Evolutionary conservation across 1,140 invertebrate species (phyloP).

Genomic region (Bicyclus anynana): DNA sequence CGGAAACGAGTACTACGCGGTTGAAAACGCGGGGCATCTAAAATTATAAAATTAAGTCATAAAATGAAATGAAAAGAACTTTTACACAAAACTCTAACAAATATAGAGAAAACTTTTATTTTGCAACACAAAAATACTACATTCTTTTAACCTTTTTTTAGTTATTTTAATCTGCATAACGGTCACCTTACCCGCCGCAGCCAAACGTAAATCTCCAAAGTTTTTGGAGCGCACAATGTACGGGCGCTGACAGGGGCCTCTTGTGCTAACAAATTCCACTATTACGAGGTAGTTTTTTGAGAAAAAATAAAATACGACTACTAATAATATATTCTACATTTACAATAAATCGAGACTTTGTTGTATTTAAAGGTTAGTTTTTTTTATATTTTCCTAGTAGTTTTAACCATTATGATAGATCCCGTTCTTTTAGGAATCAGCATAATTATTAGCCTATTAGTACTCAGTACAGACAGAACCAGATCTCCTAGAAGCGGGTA

Average conservation of each 20-base stretch:
- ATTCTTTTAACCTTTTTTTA: background rate
- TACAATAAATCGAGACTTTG: too few relatives aligned
- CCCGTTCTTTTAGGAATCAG: too few relatives aligned
- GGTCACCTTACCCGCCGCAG: background rate
- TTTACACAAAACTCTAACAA: background rate
- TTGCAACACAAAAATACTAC: background rate
- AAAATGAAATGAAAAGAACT: background rate
- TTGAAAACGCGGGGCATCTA: too few relatives aligned
- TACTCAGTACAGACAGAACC: too few relatives aligned
- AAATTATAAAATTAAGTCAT: too few relatives aligned
- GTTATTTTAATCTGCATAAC: slow-evolving; percentile 5
- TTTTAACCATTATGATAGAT: too few relatives aligned
- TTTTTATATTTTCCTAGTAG: too few relatives aligned
- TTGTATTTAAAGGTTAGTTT: too few relatives aligned
- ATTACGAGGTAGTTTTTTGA: background rate
- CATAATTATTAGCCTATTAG: too few relatives aligned
- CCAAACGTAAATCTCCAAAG: slow-evolving; percentile 3
- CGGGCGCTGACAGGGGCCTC: slow-evolving; percentile 3
- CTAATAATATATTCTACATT: too few relatives aligned
- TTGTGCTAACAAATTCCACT: background rate
- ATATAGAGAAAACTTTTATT: background rate
- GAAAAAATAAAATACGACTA: background rate
- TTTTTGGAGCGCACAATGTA: slow-evolving; percentile 3
- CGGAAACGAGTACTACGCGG: too few relatives aligned
- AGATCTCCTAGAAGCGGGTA: too few relatives aligned